Evolutionary conservation across 2,888 invertebrate species (phyloP), one percentile per base, ranked within the genome.

Genomic region (Lasioglossum marginatum): DNA sequence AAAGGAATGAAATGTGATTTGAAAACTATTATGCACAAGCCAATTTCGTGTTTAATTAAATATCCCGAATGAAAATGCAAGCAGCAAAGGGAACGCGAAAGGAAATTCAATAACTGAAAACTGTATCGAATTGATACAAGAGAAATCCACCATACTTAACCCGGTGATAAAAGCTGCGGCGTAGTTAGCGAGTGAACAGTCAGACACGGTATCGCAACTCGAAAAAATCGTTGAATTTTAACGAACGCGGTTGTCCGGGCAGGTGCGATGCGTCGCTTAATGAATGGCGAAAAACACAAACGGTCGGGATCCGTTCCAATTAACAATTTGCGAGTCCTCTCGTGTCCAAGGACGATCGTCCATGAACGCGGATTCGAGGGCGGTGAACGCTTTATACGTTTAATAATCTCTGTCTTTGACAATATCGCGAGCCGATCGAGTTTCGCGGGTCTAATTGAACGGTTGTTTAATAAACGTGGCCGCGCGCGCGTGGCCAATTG

Each of bases 381-480:
- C 31, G 57, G 73, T n/a, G 71, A 75, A 71, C 74, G 63, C 34
- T 84, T 84, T 74, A 68, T 78, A 84, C 70, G 31, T 77, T 77
- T 84, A 77, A 84, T 77, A 70, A 84, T 68, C 48, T 73, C 48
- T 60, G 57, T 83, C 79, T 84, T 78, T 74, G 76, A 71, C 34
- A 66, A 73, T 71, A 23, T 34, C 60, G 43, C 63, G 72, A 43
- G n/a, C 43, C 57, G 73, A 74, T 77, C 19, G 23, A 60, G 43
- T 16, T 60, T 16, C 43, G 43, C 63, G 63, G 23, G 37, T 19
- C 74, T 63, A 79, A 85, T 84, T 79, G 48, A 63, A 74, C 70
- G 37, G 34, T 31, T 31, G 37, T 85, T 85, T 85, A 85, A 63
- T 78, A 84, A 74, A 70, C 43, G 70, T 16, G 60, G 0, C 14